Base-by-base conservation (phyloP, 1,140 invertebrate species). In the Euura lappo region DNA sequence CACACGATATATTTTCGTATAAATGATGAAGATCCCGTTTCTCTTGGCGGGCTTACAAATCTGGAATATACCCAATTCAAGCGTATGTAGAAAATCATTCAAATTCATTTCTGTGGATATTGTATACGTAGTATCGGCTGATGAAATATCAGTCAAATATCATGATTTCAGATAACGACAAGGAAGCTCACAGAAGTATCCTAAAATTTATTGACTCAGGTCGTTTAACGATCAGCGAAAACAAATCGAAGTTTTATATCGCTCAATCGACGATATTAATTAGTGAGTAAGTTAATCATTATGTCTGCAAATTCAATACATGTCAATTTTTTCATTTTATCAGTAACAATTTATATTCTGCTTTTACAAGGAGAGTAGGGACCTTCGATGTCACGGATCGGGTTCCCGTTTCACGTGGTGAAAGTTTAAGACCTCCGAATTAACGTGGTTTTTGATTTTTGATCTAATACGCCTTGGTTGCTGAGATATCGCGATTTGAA, bases 231-330 rank as follows among this genome's bases (percentile, higher is more conserved):
- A n/a, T 60, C n/a, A 2, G 4, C 42, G 11, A 47, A 47, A 47
- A 47, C n/a, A 47, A 5, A 13, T 47, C 43, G 45, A 70, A 47
- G 4, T 42, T 42, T 28, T 70, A 7, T 70, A 47, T 10, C 46
- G 45, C n/a, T 70, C 69, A 2, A 47, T 47, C 4, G 69, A 70
- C 10, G 45, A 70, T 70, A 42, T 70, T n/a, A 42, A 70, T 47
- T 70, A 70, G 69, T 70, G 60, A 4, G 69, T 70, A 47, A 28
- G 43, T 46, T 47, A n/a, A n/a, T 47, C 7, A 10, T 5, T n/a
- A 47, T 47, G 46, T 4, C 28, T 47, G 11, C 6, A 51, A 47
- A 70, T n/a, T n/a, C n/a, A n/a, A 70, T 47, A 47, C 60, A 28
- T 47, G 8, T n/a, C n/a, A 6, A 13, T 70, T 42, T 47, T 47